Percentiles rank a stretch among this genome's conserved stretches.
These are phyloP conservation scores for Cerceris rybyensis DNA, from an alignment of 2,888 invertebrate genomes.

Conservation along the genomic window DNA sequence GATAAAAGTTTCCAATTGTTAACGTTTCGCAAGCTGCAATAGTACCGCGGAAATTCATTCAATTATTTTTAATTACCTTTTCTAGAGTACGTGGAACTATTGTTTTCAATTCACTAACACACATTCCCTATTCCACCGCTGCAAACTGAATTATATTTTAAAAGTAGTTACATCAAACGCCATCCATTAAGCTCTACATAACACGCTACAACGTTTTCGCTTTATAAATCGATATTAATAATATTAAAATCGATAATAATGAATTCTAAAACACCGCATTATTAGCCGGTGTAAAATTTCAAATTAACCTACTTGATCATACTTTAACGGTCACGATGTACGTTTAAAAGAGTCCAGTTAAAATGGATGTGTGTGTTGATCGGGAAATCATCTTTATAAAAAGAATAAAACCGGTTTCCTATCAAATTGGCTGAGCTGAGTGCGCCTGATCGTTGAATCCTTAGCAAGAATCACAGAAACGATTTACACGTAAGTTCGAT, in stretches of 20 bases:
- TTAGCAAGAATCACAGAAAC: conserved; percentile 14
- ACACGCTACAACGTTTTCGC: neutral
- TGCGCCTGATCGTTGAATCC: neutral
- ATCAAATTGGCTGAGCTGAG: conserved; percentile 19
- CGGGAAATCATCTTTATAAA: conserved; percentile 40
- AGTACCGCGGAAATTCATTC: too few species aligned
- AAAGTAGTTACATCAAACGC: too few species aligned
- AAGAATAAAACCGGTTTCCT: conserved; percentile 19
- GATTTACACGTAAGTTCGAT: conserved; percentile 22
- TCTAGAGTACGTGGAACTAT: too few species aligned
- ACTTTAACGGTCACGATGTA: too few species aligned
- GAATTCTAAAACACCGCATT: neutral
- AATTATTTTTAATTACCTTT: too few species aligned
- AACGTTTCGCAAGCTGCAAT: too few species aligned
- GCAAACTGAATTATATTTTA: too few species aligned
- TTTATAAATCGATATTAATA: neutral
- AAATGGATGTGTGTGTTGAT: conserved; percentile 17
- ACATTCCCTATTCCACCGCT: too few species aligned
- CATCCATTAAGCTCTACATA: too few species aligned
- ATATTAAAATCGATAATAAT: neutral
- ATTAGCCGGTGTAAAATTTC: neutral
- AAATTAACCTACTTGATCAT: neutral
- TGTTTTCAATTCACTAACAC: too few species aligned
- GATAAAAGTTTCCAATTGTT: too few species aligned
- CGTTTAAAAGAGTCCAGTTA: conserved; percentile 12